Percentiles rank a stretch among this genome's conserved stretches.
phyloP scores from a whole-genome alignment of 2,113 vertebrate species.

The Proteles cristata region DNA sequence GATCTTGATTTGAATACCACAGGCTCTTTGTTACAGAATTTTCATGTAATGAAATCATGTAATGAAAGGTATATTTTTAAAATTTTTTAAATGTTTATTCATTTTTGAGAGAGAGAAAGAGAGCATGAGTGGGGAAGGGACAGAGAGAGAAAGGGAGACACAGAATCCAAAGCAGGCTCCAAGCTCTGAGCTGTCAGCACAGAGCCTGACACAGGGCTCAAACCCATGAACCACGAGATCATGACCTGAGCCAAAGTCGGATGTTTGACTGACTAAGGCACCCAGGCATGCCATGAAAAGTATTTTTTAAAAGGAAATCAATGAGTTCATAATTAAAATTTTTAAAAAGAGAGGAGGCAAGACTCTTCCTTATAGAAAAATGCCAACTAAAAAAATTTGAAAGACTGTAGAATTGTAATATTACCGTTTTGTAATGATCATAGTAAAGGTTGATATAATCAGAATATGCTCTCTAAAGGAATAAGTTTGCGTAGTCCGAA shows the following conservation, averaged over 20 bases:
- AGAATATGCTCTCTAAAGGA: background rate
- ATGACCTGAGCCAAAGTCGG: too few relatives aligned
- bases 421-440: background rate
- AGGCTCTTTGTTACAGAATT: background rate
- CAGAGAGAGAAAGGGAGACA: too few relatives aligned
- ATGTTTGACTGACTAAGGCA: too few relatives aligned
- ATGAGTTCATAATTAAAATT: background rate
- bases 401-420: background rate
- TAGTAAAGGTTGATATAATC: background rate
- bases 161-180: too few relatives aligned
- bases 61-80: background rate
- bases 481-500: background rate
- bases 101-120: too few relatives aligned
- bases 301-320: background rate
- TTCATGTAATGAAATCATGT: background rate
- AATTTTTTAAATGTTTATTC: too few relatives aligned
- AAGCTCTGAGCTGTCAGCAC: too few relatives aligned
- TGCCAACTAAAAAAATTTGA: background rate
- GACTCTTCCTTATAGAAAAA: background rate
- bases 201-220: too few relatives aligned
- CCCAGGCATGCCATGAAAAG: background rate
- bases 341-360: constrained; percentile 7
- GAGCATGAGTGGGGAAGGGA: too few relatives aligned
- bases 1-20: background rate
- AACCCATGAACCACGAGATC: too few relatives aligned